A percentile compares a stretch with the other conserved stretches of the same genome.
Evolutionary conservation across 2,113 vertebrate genomes (phyloP).

Genomic region (Eidolon helvum): DNA sequence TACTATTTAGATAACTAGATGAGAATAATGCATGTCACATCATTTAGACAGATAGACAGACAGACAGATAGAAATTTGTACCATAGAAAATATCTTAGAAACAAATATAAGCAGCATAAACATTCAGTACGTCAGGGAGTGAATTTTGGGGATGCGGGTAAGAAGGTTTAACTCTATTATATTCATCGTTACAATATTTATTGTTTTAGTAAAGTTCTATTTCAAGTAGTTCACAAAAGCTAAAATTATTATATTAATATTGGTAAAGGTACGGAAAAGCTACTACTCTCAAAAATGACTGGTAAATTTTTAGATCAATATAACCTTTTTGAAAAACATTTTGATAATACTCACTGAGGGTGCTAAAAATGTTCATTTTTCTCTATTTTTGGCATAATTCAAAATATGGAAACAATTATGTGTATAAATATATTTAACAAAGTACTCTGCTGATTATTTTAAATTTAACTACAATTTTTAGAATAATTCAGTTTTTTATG

Average conservation of each 20-base stretch:
- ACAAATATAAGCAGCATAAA: not conserved
- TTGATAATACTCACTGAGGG: not conserved
- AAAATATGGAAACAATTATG: not conserved
- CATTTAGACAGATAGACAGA: not conserved
- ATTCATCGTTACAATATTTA: not conserved
- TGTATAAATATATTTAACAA: constrained; percentile 9
- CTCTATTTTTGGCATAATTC: not conserved
- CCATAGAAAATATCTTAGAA: not conserved
- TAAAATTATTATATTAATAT: constrained; percentile 12
- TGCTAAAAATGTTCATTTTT: not conserved
- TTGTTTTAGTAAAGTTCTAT: not conserved
- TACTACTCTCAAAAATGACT: not conserved
- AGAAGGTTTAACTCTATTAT: not conserved
- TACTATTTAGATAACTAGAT: not conserved
- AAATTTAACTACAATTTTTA: constrained; percentile 24
- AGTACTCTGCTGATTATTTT: not conserved
- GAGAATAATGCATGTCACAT: not conserved
- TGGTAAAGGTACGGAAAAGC: not conserved
- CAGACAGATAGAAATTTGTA: not conserved
- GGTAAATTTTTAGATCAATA: not conserved
- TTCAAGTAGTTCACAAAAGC: not conserved
- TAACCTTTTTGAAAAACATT: not conserved
- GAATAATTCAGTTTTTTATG: constrained; percentile 41
- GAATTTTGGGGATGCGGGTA: not conserved
- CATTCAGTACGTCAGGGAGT: not conserved